A percentile compares a stretch with the other conserved stretches of the same genome.
These are phyloP conservation scores for Eospalax fontanierii DNA, from an alignment of 2,797 vertebrate species.

Conservation along the genomic window DNA sequence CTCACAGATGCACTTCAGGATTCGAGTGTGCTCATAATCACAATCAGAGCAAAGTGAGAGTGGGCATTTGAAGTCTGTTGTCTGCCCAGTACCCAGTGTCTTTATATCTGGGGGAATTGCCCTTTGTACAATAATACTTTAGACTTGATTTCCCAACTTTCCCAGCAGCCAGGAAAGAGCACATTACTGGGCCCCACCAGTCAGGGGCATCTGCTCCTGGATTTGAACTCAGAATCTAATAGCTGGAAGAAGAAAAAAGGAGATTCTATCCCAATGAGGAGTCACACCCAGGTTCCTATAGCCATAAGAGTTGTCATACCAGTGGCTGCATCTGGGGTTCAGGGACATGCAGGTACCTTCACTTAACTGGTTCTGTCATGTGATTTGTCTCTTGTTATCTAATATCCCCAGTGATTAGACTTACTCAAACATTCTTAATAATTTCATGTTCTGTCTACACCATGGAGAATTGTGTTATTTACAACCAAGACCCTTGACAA, in stretches of 20 bases:
- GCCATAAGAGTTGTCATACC: neutral
- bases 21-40: neutral
- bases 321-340: neutral
- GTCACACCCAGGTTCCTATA: neutral
- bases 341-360: neutral
- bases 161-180: neutral
- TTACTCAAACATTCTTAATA: conserved; percentile 12
- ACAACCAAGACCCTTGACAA: neutral
- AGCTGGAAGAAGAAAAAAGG: neutral
- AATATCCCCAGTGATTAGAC: neutral
- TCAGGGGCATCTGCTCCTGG: neutral
- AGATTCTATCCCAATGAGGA: neutral
- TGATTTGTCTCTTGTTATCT: neutral
- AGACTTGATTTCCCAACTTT: neutral
- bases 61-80: neutral
- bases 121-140: neutral
- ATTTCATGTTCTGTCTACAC: conserved; percentile 27
- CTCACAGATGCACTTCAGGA: neutral
- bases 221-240: neutral
- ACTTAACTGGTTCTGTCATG: neutral
- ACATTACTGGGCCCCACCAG: neutral
- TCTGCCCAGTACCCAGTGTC: neutral
- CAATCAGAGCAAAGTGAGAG: neutral
- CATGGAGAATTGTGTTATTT: conserved; percentile 2
- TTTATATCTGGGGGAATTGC: neutral